These are phyloP conservation scores for Micromesistius poutassou DNA, from an alignment of 2,797 vertebrate species.

Conservation along the genomic window DNA sequence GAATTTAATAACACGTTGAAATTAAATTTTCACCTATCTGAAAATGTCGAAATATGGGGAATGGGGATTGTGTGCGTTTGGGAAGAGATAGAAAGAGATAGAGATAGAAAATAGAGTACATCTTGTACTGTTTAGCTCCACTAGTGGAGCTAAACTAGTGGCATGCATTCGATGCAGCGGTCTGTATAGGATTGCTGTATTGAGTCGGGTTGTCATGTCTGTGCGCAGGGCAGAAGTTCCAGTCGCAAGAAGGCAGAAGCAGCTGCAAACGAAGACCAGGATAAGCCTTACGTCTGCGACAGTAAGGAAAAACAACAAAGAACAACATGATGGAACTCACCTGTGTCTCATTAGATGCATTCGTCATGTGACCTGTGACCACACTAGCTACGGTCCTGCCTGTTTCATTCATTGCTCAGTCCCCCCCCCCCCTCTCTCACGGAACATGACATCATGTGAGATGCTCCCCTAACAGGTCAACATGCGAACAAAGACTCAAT, in stretches of 20 bases:
- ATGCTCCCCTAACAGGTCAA: not conserved
- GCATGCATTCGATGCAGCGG: not conserved
- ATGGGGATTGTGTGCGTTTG: not conserved
- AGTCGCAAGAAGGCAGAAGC: constrained; percentile 86
- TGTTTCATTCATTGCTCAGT: not conserved
- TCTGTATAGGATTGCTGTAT: not conserved
- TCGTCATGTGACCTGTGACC: constrained; percentile 13
- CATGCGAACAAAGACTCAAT: not conserved
- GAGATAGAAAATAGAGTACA: not conserved
- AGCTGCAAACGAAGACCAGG: constrained; percentile 85
- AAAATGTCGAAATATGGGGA: not conserved
- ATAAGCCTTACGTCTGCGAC: constrained; percentile 98
- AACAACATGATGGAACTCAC: not conserved
- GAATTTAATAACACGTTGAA: not conserved
- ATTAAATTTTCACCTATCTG: not conserved
- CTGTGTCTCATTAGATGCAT: not conserved
- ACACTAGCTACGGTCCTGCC: not conserved
- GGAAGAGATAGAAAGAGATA: not conserved
- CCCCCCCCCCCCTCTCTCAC: not conserved
- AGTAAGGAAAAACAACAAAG: constrained; percentile 75
- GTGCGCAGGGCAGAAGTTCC: constrained; percentile 83
- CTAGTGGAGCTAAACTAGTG: too few relatives aligned
- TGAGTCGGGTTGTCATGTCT: not conserved
- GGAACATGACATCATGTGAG: not conserved
- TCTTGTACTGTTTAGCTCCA: too few relatives aligned